These are phyloP conservation scores for Pangasius djambal DNA, from an alignment of 2,797 vertebrate species.

Conservation along the genomic window DNA sequence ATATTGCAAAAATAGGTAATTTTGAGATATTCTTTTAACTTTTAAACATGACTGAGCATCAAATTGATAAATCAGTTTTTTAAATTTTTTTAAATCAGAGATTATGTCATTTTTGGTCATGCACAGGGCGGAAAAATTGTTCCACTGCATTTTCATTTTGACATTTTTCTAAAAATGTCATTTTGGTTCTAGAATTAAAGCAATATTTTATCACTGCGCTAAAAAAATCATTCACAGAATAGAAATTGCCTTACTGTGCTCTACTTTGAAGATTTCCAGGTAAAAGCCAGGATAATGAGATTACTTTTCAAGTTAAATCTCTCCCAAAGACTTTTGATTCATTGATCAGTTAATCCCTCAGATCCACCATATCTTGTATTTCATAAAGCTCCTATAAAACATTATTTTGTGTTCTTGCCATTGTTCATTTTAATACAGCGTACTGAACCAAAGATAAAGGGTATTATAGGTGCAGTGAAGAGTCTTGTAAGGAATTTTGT, in stretches of 20 bases:
- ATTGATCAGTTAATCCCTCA: constrained; percentile 65
- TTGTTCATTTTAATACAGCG: too few species aligned
- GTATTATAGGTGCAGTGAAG: too few species aligned
- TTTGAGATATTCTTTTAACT: neutral
- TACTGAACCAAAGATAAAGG: too few species aligned
- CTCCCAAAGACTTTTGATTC: constrained; percentile 64
- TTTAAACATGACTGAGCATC: neutral
- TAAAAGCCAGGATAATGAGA: constrained; percentile 68
- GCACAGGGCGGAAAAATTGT: too few species aligned
- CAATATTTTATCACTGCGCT: neutral
- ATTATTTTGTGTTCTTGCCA: too few species aligned
- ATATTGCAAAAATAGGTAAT: neutral
- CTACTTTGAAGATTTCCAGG: constrained; percentile 59
- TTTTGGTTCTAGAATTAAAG: neutral
- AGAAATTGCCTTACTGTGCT: constrained; percentile 49
- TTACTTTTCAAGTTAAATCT: constrained; percentile 58
- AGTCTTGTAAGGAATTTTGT: neutral
- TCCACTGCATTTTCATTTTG: too few species aligned
- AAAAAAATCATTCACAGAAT: constrained; percentile 62
- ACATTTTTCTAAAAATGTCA: neutral
- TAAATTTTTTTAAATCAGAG: neutral
- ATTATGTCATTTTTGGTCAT: neutral
- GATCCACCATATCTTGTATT: neutral
- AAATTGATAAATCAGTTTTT: neutral
- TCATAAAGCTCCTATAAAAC: neutral